Evolutionary conservation across 2,888 invertebrate species (phyloP).

Genomic region (Spodoptera exigua): DNA sequence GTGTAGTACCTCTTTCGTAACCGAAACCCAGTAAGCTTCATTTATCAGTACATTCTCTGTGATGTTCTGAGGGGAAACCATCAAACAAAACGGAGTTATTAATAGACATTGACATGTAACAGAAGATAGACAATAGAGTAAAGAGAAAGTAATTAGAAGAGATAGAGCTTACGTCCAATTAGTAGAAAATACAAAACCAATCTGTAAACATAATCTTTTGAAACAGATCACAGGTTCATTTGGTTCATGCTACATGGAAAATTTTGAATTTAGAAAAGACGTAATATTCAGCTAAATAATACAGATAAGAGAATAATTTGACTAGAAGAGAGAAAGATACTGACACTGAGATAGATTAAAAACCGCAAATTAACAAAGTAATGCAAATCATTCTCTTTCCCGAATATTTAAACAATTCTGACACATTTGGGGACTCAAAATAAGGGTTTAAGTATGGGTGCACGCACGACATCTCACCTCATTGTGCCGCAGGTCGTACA

Average conservation of each 20-base stretch:
- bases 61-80: constrained; percentile 96
- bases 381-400: constrained; percentile 52
- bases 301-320: constrained; percentile 64
- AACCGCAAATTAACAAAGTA: constrained; percentile 31
- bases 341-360: constrained; percentile 35
- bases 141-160: constrained; percentile 66
- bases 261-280: constrained; percentile 75
- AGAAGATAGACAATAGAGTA: constrained; percentile 68
- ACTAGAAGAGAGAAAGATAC: constrained; percentile 49
- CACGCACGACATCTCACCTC: constrained; percentile 90
- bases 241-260: constrained; percentile 76
- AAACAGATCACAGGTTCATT: constrained; percentile 68
- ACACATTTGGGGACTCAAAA: constrained; percentile 56
- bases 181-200: constrained; percentile 81
- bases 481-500: constrained; percentile 95
- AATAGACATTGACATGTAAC: constrained; percentile 76
- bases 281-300: constrained; percentile 55
- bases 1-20: constrained; percentile 96
- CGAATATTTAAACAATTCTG: constrained; percentile 43
- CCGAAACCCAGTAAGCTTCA: constrained; percentile 97
- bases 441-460: constrained; percentile 38
- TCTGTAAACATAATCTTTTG: constrained; percentile 79
- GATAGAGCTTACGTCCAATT: constrained; percentile 84
- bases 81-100: constrained; percentile 88
- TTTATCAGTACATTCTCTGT: constrained; percentile 98